A percentile compares a stretch with the other conserved stretches of the same genome.
These are phyloP conservation scores for Microcebus lehilahytsara DNA, from an alignment of 2,113 vertebrate genomes.

Conservation along the genomic window DNA sequence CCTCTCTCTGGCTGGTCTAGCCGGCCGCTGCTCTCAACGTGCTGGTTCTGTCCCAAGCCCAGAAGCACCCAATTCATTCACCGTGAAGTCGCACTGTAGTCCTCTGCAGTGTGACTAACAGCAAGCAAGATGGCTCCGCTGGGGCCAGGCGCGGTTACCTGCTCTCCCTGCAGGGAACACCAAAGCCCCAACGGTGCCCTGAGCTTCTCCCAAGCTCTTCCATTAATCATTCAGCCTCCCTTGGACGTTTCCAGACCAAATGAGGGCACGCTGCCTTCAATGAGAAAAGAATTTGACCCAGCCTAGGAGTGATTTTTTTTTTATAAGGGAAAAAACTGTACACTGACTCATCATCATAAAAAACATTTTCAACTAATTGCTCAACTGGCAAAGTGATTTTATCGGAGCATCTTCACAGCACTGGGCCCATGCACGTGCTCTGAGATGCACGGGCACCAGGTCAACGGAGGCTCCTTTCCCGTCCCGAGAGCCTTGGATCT, in stretches of 20 bases:
- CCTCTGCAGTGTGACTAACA: neutral
- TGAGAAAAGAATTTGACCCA: neutral
- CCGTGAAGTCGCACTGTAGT: neutral
- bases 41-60: neutral
- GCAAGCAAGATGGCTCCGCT: too few relatives aligned
- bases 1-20: neutral
- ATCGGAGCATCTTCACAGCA: neutral
- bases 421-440: accelerated
- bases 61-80: accelerated
- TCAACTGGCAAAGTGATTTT: neutral
- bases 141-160: neutral
- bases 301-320: neutral
- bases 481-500: neutral
- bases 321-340: neutral
- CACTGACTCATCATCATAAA: neutral
- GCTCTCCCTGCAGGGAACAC: neutral
- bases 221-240: neutral
- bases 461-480: neutral
- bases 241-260: neutral
- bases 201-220: neutral
- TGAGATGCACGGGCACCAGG: neutral
- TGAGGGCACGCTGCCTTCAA: neutral
- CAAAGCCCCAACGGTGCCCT: accelerated
- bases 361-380: neutral
- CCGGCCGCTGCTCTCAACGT: neutral